Evolutionary conservation across 2,888 invertebrate species (phyloP).

Genomic region (Euzophera pinguis): DNA sequence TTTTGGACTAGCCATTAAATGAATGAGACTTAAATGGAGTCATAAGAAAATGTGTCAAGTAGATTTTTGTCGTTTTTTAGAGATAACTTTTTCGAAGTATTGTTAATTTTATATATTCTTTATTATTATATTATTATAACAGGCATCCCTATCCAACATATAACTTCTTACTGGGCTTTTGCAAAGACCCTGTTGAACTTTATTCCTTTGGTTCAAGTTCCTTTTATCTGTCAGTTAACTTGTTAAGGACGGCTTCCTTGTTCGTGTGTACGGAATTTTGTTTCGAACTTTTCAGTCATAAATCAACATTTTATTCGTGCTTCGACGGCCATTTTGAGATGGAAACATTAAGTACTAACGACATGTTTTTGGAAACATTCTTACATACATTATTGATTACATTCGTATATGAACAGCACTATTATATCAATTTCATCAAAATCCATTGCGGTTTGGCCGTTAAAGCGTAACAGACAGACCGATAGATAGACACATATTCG

Average conservation of each 20-base stretch:
- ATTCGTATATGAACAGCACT: no score
- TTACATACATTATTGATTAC: not conserved
- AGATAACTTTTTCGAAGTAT: no score
- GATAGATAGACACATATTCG: no score
- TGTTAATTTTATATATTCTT: no score
- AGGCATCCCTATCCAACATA: not conserved
- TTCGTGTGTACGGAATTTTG: constrained; percentile 6
- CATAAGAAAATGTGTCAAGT: no score
- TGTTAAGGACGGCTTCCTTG: constrained; percentile 7
- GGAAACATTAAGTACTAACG: not conserved
- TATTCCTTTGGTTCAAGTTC: constrained; percentile 10
- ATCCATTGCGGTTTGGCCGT: no score
- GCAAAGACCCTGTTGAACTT: constrained; percentile 11
- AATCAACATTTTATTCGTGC: constrained; percentile 2
- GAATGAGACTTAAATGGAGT: no score
- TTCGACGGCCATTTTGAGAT: not conserved
- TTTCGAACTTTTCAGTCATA: not conserved
- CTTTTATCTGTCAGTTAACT: constrained; percentile 14
- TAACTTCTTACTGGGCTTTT: constrained; percentile 13
- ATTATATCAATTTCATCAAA: no score
- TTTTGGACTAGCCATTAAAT: no score
- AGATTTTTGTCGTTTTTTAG: no score
- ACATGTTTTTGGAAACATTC: not conserved
- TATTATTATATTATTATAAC: not conserved
- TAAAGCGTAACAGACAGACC: no score